These are phyloP conservation scores for Paedocypris sp. DNA, from an alignment of 2,113 vertebrate genomes.

Conservation along the genomic window DNA sequence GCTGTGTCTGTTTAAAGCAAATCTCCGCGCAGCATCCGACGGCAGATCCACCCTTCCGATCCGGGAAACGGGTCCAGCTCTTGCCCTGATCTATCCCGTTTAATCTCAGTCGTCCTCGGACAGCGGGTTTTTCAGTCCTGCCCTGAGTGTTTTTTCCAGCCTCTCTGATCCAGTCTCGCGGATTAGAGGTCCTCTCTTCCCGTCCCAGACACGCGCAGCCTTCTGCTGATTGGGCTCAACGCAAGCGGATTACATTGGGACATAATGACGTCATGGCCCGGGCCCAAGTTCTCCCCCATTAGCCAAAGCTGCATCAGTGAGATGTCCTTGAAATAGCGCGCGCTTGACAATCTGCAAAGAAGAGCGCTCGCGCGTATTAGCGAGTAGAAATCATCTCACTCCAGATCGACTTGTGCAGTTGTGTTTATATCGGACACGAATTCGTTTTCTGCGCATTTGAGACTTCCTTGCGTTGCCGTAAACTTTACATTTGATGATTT, in stretches of 20 bases:
- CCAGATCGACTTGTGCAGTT: no score
- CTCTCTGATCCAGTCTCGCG: constrained; percentile 78
- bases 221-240: constrained; percentile 89
- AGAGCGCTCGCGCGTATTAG: constrained; percentile 37
- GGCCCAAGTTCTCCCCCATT: constrained; percentile 81
- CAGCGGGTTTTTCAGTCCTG: constrained; percentile 61
- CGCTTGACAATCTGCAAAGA: constrained; percentile 67
- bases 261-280: constrained; percentile 93
- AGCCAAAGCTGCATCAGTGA: constrained; percentile 94
- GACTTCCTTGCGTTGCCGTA: no score
- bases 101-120: constrained; percentile 77
- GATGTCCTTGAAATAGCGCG: constrained; percentile 93
- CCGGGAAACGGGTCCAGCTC: constrained; percentile 61
- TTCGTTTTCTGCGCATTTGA: no score
- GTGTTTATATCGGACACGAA: no score
- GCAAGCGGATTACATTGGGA: constrained; percentile 96
- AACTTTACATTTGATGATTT: no score
- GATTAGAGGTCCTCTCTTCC: constrained; percentile 82
- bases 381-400: background rate
- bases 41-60: constrained; percentile 45
- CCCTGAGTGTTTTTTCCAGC: constrained; percentile 62
- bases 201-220: constrained; percentile 80
- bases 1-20: constrained; percentile 31
- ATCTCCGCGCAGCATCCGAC: constrained; percentile 31
- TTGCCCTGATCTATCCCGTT: constrained; percentile 67